Percentiles rank a stretch among this genome's conserved stretches.
phyloP scores from a whole-genome alignment of 2,113 vertebrate species.

The Oceanites oceanicus region DNA sequence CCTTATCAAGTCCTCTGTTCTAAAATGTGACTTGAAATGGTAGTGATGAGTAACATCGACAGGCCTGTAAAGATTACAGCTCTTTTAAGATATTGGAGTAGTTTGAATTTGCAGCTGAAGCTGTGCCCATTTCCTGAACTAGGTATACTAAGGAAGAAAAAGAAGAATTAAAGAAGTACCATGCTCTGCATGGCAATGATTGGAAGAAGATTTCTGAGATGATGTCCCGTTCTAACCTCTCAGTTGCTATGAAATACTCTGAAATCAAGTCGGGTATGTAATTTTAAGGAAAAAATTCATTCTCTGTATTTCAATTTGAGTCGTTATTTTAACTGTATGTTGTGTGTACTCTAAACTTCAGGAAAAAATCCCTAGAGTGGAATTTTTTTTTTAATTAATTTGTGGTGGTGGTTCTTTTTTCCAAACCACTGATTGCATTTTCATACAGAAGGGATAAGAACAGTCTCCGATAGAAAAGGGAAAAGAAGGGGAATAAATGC shows the following conservation, averaged over 20 bases:
- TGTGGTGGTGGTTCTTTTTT: neutral
- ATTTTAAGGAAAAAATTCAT: neutral
- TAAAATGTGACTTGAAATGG: neutral
- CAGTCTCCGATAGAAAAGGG: neutral
- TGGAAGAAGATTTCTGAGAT: constrained; percentile 74
- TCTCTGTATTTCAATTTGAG: neutral
- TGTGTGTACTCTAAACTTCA: neutral
- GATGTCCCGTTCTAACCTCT: constrained; percentile 72
- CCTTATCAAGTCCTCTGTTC: neutral
- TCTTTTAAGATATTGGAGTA: neutral
- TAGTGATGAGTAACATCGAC: neutral
- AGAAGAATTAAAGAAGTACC: constrained; percentile 63
- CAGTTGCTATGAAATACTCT: constrained; percentile 72
- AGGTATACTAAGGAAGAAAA: constrained; percentile 70
- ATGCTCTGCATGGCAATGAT: constrained; percentile 70
- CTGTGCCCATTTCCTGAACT: neutral
- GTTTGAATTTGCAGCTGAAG: neutral
- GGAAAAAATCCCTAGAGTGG: neutral
- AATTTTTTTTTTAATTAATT: neutral
- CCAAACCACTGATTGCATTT: neutral
- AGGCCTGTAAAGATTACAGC: neutral
- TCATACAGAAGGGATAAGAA: neutral
- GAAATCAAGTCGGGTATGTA: constrained; percentile 67
- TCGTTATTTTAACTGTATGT: neutral
- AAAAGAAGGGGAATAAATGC: neutral